phyloP scores from a whole-genome alignment of 1,140 invertebrate species.

The Acromyrmex heyeri region DNA sequence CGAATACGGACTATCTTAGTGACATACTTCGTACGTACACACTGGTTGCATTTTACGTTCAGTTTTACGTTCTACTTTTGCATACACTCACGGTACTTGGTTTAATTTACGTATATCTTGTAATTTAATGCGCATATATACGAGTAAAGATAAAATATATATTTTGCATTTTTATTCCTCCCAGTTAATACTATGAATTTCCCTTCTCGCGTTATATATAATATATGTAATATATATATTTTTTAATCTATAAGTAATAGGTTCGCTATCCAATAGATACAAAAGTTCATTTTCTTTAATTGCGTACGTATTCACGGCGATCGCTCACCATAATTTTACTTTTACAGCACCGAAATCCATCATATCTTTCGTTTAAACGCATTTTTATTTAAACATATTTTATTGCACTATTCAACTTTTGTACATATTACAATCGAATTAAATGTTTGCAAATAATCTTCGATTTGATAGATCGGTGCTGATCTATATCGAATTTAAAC shows the following conservation, averaged over 20 bases:
- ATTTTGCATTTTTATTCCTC: slow-evolving; percentile 81
- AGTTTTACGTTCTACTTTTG: slow-evolving; percentile 70
- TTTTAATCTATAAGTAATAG: slow-evolving; percentile 76
- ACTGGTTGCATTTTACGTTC: slow-evolving; percentile 47
- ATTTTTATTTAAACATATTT: slow-evolving; percentile 44
- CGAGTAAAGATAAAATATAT: slow-evolving; percentile 86
- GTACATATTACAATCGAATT: slow-evolving; percentile 44
- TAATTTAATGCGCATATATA: slow-evolving; percentile 81
- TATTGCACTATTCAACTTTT: slow-evolving; percentile 58
- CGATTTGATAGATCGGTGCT: slow-evolving; percentile 22
- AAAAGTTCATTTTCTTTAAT: slow-evolving; percentile 79
- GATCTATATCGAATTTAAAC: slow-evolving; percentile 9
- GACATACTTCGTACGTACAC: slow-evolving; percentile 78
- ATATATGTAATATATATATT: slow-evolving; percentile 67
- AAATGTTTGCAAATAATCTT: slow-evolving; percentile 7
- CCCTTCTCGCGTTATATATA: slow-evolving; percentile 72
- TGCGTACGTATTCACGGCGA: slow-evolving; percentile 76
- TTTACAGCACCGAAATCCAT: slow-evolving; percentile 18
- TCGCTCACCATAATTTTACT: slow-evolving; percentile 73
- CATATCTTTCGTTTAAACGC: slow-evolving; percentile 25
- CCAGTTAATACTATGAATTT: slow-evolving; percentile 69
- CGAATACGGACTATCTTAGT: slow-evolving; percentile 74
- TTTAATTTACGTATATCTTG: slow-evolving; percentile 75
- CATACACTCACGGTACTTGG: slow-evolving; percentile 79
- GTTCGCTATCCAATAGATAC: slow-evolving; percentile 79